phyloP scores from a whole-genome alignment of 2,888 invertebrate genomes.

The Lasiommata megera region DNA sequence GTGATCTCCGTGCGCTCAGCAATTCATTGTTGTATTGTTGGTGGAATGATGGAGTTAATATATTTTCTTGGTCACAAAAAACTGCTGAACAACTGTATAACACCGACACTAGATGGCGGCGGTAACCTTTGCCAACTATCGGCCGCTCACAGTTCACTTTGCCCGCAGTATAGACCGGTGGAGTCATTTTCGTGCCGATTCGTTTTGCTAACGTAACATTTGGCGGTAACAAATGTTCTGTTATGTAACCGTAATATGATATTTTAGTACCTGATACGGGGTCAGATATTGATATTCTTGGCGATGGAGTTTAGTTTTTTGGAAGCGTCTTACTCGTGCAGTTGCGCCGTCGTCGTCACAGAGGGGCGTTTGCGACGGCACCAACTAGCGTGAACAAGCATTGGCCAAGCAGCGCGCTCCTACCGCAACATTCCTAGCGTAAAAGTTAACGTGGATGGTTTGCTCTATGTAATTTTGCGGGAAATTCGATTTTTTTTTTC shows the following conservation, averaged over 20 bases:
- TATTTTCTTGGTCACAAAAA: conserved; percentile 17
- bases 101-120: conserved; percentile 28
- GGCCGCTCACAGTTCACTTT: conserved; percentile 26
- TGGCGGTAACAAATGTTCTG: conserved; percentile 24
- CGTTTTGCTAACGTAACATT: conserved; percentile 33
- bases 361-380: conserved; percentile 48
- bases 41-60: conserved; percentile 12
- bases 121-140: conserved; percentile 19
- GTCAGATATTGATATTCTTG: conserved; percentile 34
- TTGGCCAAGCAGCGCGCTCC: conserved; percentile 71
- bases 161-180: conserved; percentile 18
- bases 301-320: conserved; percentile 34
- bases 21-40: conserved; percentile 1
- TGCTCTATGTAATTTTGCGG: conserved; percentile 79
- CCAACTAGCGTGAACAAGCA: conserved; percentile 68
- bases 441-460: conserved; percentile 80
- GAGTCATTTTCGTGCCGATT: conserved; percentile 28
- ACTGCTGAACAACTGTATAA: conserved; percentile 1
- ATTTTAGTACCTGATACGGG: conserved; percentile 29
- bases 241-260: conserved; percentile 32
- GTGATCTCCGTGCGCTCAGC: neutral
- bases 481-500: conserved; percentile 63
- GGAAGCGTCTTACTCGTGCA: conserved; percentile 28
- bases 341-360: conserved; percentile 52
- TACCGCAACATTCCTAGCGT: conserved; percentile 80